phyloP scores from a whole-genome alignment of 2,797 vertebrate species.

The Pseudotriccus pelzelni region DNA sequence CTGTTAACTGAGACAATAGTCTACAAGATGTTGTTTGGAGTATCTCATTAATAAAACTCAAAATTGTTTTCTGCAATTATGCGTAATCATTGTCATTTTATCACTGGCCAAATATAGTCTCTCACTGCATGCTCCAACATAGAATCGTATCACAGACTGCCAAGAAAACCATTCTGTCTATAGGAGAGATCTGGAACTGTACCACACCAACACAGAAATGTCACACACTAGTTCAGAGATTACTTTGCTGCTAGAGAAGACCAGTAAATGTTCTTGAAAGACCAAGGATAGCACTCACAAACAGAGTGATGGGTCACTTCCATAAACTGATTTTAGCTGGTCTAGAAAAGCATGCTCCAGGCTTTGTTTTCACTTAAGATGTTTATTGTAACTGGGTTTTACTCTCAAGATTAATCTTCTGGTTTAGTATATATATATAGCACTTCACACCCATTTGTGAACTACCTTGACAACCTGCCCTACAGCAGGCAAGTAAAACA shows the following conservation, averaged over 20 bases:
- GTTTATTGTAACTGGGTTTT: background rate
- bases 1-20: constrained; percentile 63
- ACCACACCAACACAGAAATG: background rate
- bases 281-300: background rate
- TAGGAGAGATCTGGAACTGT: background rate
- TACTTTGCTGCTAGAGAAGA: background rate
- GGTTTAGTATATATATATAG: background rate
- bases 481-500: background rate
- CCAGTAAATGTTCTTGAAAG: background rate
- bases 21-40: constrained; percentile 66
- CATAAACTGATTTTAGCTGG: background rate
- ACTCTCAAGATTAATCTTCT: background rate
- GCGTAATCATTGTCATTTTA: constrained; percentile 71
- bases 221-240: background rate
- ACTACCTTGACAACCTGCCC: background rate
- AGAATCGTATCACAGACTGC: constrained; percentile 37
- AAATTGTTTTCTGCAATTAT: constrained; percentile 75
- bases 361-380: background rate
- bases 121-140: constrained; percentile 48
- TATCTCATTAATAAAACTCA: constrained; percentile 77
- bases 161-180: constrained; percentile 55
- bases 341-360: background rate
- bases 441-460: background rate
- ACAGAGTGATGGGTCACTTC: background rate
- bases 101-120: constrained; percentile 63